A percentile compares a stretch with the other conserved stretches of the same genome.
phyloP scores from a whole-genome alignment of 2,113 vertebrate species.

The Chloebia gouldiae region DNA sequence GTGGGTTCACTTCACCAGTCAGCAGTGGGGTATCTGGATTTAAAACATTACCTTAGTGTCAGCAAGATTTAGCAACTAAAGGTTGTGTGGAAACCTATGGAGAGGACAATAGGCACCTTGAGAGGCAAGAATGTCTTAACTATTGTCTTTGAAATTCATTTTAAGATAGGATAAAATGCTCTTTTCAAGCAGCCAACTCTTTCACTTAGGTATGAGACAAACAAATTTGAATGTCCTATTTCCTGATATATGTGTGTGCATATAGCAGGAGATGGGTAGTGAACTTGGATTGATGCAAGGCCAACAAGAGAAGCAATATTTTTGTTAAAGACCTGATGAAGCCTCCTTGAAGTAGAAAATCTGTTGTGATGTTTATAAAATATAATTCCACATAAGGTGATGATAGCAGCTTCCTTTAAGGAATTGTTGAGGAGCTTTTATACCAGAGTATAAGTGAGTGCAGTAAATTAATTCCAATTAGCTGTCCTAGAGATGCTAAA shows the following conservation, averaged over 20 bases:
- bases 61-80: not conserved
- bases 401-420: not conserved
- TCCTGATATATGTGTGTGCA: not conserved
- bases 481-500: not conserved
- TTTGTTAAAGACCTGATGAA: not conserved
- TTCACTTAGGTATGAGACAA: not conserved
- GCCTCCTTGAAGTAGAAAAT: not conserved
- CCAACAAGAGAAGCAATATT: not conserved
- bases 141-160: not conserved
- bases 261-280: not conserved
- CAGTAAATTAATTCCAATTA: not conserved
- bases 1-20: not conserved
- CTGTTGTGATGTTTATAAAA: not conserved
- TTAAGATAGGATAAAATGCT: not conserved
- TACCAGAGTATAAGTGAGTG: not conserved
- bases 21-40: not conserved
- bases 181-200: not conserved
- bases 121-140: not conserved
- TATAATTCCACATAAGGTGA: not conserved
- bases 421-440: not conserved
- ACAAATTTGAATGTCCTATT: not conserved
- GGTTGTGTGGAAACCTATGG: not conserved
- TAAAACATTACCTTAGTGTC: not conserved
- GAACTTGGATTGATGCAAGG: not conserved
- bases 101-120: not conserved